Base-by-base conservation (phyloP, 2,888 invertebrate genomes). In the Thymelicus lineola region DNA sequence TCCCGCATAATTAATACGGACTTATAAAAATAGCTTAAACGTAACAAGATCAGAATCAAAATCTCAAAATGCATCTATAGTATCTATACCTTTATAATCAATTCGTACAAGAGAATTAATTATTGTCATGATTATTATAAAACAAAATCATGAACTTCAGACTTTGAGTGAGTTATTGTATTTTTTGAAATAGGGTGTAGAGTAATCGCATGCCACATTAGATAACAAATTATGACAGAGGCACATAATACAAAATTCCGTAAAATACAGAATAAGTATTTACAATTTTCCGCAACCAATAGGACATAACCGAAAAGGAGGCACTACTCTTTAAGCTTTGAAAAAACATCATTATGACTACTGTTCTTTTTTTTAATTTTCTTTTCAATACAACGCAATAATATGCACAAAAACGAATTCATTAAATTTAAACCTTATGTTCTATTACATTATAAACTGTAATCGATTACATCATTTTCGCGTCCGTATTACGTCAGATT, bases 61-160 rank as follows among this genome's bases (percentile, higher is more conserved):
- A 68, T 68, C 68, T 68, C 68, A 68, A 68, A 68, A 68, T 62
- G 62, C 36, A 48, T 17, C 36, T 36, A 36, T 36, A n/a, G 7
- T 4, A n/a, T 10, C 14, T 28, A 28, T 28, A 2, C 28, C 28
- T 28, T 28, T 28, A 10, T 28, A 10, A 20, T 28, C 3, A 48
- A 15, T 15, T 48, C 15, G 14, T 46, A 28, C 28, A 14, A 45
- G 12, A 14, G 9, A 45, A 45, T 14, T 45, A 6, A 45, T 45
- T 45, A 45, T n/a, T n/a, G n/a, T 14, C 45, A 45, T 12, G 12
- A 48, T 15, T 10, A 28, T 2, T 28, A 28, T 12, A 9, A 20
- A 35, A 48, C 20, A 46, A 46, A 61, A 61, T 46, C 46, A 62
- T 12, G 46, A 15, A 53, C 20, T 62, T 53, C 48, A 62, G 61